Conservation (phyloP, 1,140 invertebrate genomes). For the Whitmania pigra region DNA sequence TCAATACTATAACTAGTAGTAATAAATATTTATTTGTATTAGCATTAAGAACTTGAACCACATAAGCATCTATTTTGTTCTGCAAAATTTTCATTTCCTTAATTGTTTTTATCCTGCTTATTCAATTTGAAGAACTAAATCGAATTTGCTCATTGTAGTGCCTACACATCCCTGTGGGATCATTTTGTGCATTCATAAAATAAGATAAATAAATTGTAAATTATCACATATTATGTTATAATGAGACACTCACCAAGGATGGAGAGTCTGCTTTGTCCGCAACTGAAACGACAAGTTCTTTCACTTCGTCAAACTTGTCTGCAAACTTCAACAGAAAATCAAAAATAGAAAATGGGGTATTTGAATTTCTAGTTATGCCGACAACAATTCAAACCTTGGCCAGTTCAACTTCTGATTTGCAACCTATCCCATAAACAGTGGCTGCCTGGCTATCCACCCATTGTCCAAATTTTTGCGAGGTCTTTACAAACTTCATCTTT, state of each 20-base stretch:
- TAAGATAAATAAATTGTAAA: no score
- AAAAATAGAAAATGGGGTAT: not conserved
- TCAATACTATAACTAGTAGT: not conserved
- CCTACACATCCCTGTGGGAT: no score
- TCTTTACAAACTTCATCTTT: slow-evolving; percentile 97
- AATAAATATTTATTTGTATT: not conserved
- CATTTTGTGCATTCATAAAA: no score
- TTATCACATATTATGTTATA: no score
- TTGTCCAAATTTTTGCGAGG: slow-evolving; percentile 96
- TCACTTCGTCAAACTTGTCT: slow-evolving; percentile 96
- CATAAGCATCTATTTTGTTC: no score
- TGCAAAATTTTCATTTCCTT: no score
- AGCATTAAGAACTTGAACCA: no score
- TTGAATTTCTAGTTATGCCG: not conserved
- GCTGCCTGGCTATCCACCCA: slow-evolving; percentile 94
- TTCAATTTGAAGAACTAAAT: no score
- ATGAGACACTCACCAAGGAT: not conserved
- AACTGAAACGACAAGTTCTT: slow-evolving; percentile 49
- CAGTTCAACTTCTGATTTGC: slow-evolving; percentile 81
- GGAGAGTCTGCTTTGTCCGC: no score
- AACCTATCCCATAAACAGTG: slow-evolving; percentile 92
- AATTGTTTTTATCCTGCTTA: no score
- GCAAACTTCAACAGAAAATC: slow-evolving; percentile 61
- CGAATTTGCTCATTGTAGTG: no score
- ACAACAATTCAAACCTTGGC: slow-evolving; percentile 58